Evolutionary conservation across 2,113 vertebrate genomes (phyloP).

Genomic region (Glareola pratincola): DNA sequence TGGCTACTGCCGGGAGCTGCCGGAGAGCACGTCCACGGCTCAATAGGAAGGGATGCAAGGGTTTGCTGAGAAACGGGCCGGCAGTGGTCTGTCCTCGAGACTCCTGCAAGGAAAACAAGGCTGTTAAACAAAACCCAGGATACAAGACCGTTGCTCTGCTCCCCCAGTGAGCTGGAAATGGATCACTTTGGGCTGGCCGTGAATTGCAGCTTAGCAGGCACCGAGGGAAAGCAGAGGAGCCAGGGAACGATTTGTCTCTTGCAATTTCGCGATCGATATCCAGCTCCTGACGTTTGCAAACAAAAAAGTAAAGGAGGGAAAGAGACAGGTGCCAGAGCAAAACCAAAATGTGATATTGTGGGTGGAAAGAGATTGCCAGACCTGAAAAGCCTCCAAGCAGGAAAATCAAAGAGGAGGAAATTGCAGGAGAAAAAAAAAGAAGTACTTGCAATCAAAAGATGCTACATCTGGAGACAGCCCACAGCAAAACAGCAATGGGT

Average conservation of each 20-base stretch:
- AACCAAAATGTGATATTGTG: conserved; percentile 35
- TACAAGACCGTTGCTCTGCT: not conserved
- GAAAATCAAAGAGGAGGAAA: conserved; percentile 35
- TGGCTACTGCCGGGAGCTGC: not conserved
- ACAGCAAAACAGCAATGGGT: not conserved
- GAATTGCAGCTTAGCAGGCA: conserved; percentile 20
- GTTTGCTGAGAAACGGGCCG: not conserved
- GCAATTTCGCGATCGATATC: conserved; percentile 36
- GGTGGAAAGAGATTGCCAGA: conserved; percentile 50
- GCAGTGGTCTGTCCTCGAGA: not conserved
- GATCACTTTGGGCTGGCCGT: not conserved
- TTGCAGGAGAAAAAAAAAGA: not conserved
- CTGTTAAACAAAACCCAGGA: not conserved
- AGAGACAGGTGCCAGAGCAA: conserved; percentile 38
- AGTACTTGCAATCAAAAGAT: conserved; percentile 16
- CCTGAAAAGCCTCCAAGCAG: conserved; percentile 48
- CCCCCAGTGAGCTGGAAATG: not conserved
- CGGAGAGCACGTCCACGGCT: fast-evolving
- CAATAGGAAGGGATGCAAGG: not conserved
- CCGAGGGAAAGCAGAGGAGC: not conserved
- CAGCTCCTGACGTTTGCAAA: conserved; percentile 42
- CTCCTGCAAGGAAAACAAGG: not conserved
- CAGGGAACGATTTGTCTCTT: conserved; percentile 41
- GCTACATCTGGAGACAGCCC: conserved; percentile 20
- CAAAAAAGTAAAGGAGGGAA: conserved; percentile 38